Evolutionary conservation across 1,140 invertebrate genomes (phyloP).

Genomic region (Phortica variegata): DNA sequence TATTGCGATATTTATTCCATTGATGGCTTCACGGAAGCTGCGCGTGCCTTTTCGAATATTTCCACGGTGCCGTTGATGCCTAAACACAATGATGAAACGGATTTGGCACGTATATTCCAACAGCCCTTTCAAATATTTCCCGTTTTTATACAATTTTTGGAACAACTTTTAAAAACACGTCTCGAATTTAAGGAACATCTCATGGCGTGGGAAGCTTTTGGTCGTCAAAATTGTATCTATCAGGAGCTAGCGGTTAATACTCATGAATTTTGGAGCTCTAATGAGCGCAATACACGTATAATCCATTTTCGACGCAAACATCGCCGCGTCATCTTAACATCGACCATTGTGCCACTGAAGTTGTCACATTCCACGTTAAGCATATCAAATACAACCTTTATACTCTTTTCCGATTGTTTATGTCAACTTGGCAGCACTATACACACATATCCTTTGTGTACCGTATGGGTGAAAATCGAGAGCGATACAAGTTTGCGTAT

Average conservation of each 20-base stretch:
- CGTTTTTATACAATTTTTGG: conserved; percentile 44
- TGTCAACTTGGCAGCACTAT: conserved; percentile 67
- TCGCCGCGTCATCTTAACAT: conserved; percentile 76
- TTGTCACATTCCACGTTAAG: conserved; percentile 56
- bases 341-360: conserved; percentile 68
- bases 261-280: conserved; percentile 47
- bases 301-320: conserved; percentile 45
- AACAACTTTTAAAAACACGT: conserved; percentile 31
- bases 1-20: conserved; percentile 74
- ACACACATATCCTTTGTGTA: conserved; percentile 68
- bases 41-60: conserved; percentile 21
- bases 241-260: conserved; percentile 52
- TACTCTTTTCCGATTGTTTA: conserved; percentile 74
- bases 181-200: conserved; percentile 39
- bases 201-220: conserved; percentile 39
- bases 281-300: conserved; percentile 36
- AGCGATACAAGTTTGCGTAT: conserved; percentile 61
- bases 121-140: conserved; percentile 46
- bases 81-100: conserved; percentile 39
- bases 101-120: conserved; percentile 40
- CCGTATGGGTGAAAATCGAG: conserved; percentile 75
- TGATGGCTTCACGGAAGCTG: conserved; percentile 58
- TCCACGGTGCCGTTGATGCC: conserved; percentile 22
- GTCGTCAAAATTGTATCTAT: conserved; percentile 39
- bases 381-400: conserved; percentile 70